Evolutionary conservation across 2,797 vertebrate genomes (phyloP).

Genomic region (Spheniscus humboldti): DNA sequence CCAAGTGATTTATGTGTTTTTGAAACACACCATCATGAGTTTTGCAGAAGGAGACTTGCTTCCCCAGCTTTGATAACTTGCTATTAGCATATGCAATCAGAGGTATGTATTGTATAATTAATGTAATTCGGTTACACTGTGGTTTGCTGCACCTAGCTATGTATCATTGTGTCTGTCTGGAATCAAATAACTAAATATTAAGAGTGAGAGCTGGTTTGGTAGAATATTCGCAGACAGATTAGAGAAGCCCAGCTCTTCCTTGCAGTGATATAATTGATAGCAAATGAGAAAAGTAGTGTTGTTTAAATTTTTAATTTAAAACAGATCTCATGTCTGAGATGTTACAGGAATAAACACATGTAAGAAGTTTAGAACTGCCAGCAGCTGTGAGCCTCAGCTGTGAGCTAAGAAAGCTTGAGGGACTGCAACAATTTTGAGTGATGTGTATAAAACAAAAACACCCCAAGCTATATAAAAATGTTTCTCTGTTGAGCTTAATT

Average conservation of each 20-base stretch:
- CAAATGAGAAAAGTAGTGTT: neutral
- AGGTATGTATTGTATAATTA: neutral
- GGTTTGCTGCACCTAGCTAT: neutral
- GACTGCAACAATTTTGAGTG: neutral
- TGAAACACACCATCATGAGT: neutral
- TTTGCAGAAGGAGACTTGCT: neutral
- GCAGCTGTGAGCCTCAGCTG: neutral
- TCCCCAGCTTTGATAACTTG: neutral
- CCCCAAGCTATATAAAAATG: neutral
- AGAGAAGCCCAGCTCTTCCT: neutral
- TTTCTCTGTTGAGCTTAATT: neutral
- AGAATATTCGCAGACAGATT: neutral
- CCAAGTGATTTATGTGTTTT: neutral
- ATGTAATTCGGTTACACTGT: neutral
- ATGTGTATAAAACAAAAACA: neutral
- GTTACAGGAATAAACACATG: neutral
- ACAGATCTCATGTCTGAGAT: conserved; percentile 3
- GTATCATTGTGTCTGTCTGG: neutral
- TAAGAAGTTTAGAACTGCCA: neutral
- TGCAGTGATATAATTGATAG: conserved; percentile 1
- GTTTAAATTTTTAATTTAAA: conserved; percentile 24
- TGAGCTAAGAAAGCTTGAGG: neutral
- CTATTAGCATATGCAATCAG: neutral
- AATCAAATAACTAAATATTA: neutral
- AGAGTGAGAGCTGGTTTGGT: neutral